Evolutionary conservation across 1,140 invertebrate genomes (phyloP).

Genomic region (Drosophila micromelanica): DNA sequence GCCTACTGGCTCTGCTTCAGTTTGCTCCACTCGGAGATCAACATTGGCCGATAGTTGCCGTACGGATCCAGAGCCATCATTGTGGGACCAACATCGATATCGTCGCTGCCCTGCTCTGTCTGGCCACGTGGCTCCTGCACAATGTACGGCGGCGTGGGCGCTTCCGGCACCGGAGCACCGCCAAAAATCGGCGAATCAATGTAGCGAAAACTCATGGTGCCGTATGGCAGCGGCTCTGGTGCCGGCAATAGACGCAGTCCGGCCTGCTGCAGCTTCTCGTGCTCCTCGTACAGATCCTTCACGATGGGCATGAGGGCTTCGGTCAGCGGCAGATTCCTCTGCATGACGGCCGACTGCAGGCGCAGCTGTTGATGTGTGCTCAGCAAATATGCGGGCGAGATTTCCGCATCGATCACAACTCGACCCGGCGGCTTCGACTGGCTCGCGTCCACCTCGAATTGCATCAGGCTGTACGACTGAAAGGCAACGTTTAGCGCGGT

Average conservation of each 20-base stretch:
- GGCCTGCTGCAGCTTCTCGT: background rate
- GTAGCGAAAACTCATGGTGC: conserved; percentile 17
- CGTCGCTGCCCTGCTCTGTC: too few species aligned
- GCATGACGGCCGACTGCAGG: conserved; percentile 36
- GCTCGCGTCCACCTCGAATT: background rate
- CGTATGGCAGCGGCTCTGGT: background rate
- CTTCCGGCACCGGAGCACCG: background rate
- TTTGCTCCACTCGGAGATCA: conserved; percentile 4
- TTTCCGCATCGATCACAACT: background rate
- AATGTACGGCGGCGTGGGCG: too few species aligned
- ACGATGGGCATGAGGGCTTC: conserved; percentile 31
- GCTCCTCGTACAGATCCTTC: conserved; percentile 30
- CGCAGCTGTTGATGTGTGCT: conserved; percentile 12
- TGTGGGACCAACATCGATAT: background rate
- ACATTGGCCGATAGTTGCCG: conserved; percentile 5
- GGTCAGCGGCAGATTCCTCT: conserved; percentile 2
- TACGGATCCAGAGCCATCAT: conserved; percentile 5
- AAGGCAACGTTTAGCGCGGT: conserved; percentile 22
- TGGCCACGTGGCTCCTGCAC: background rate
- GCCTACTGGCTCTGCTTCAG: background rate
- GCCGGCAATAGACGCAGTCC: background rate
- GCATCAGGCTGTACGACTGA: conserved; percentile 30
- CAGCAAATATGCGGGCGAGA: conserved; percentile 12
- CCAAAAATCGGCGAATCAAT: background rate
- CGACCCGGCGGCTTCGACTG: background rate